These are phyloP conservation scores for Anastatus disparis DNA, from an alignment of 1,140 invertebrate species.

Conservation along the genomic window DNA sequence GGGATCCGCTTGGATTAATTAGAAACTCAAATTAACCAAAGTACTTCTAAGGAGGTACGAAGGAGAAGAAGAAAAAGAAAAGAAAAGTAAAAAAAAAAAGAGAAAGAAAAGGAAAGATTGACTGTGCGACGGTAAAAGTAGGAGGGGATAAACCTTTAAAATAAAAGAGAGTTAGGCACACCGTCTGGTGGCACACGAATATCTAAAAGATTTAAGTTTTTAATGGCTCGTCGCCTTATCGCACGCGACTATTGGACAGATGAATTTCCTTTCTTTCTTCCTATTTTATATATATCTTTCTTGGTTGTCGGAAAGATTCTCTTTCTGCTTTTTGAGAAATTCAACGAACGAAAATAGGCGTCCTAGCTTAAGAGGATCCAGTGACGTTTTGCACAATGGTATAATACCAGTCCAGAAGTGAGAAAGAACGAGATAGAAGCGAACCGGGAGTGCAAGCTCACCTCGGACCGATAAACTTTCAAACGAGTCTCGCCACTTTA, in stretches of 20 bases:
- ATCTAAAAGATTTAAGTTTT: slow-evolving; percentile 52
- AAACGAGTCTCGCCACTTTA: slow-evolving; percentile 51
- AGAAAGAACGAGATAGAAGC: slow-evolving; percentile 1
- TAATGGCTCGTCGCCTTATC: slow-evolving; percentile 50
- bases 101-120: no score
- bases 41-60: slow-evolving; percentile 28
- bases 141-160: not conserved
- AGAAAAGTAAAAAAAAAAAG: not conserved
- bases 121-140: not conserved
- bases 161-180: no score
- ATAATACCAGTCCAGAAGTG: no score
- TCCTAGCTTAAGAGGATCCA: slow-evolving; percentile 47
- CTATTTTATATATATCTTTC: not conserved
- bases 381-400: slow-evolving; percentile 46
- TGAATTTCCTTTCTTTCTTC: slow-evolving; percentile 5
- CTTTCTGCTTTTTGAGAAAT: slow-evolving; percentile 43
- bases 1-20: slow-evolving; percentile 48
- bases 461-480: slow-evolving; percentile 51
- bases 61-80: no score
- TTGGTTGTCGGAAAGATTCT: not conserved
- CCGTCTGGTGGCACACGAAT: not conserved
- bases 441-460: not conserved
- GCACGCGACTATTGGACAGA: slow-evolving; percentile 40
- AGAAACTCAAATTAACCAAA: slow-evolving; percentile 43
- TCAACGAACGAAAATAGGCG: slow-evolving; percentile 45